phyloP scores from a whole-genome alignment of 2,888 invertebrate species.

The Bembecia ichneumoniformis region DNA sequence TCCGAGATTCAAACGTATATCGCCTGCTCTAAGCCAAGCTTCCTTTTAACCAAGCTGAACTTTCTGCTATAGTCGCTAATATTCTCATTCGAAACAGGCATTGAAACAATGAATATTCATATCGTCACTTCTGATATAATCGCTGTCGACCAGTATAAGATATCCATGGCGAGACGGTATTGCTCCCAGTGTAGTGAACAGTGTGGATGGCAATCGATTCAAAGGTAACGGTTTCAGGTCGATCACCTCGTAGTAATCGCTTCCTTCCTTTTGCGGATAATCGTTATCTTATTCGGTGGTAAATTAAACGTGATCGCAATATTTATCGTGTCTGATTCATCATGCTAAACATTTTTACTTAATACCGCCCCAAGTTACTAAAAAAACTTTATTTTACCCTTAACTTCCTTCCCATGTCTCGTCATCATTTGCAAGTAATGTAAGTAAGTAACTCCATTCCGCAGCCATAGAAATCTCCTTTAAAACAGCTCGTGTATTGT shows the following conservation, averaged over 20 bases:
- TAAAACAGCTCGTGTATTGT: too few relatives aligned
- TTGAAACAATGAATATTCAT: constrained; percentile 43
- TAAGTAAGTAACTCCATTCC: too few relatives aligned
- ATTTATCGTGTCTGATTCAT: background rate
- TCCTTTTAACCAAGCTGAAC: too few relatives aligned
- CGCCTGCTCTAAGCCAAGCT: too few relatives aligned
- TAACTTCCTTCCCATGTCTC: too few relatives aligned
- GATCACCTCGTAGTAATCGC: constrained; percentile 62
- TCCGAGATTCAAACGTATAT: too few relatives aligned
- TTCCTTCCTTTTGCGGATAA: constrained; percentile 60
- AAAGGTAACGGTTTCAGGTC: constrained; percentile 60
- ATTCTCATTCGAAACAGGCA: constrained; percentile 28
- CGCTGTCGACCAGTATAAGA: constrained; percentile 30
- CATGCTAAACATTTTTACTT: too few relatives aligned
- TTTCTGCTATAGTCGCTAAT: background rate
- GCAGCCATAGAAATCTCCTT: too few relatives aligned
- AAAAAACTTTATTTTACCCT: too few relatives aligned
- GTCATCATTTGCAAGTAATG: too few relatives aligned
- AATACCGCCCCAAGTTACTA: too few relatives aligned
- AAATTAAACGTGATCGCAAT: background rate
- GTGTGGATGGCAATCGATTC: constrained; percentile 3
- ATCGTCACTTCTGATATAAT: constrained; percentile 40
- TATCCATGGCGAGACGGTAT: background rate
- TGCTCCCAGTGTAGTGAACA: background rate
- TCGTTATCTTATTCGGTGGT: constrained; percentile 37